A percentile compares a stretch with the other conserved stretches of the same genome.
Conservation (phyloP, 2,113 vertebrate genomes). For the Diadophis punctatus region DNA sequence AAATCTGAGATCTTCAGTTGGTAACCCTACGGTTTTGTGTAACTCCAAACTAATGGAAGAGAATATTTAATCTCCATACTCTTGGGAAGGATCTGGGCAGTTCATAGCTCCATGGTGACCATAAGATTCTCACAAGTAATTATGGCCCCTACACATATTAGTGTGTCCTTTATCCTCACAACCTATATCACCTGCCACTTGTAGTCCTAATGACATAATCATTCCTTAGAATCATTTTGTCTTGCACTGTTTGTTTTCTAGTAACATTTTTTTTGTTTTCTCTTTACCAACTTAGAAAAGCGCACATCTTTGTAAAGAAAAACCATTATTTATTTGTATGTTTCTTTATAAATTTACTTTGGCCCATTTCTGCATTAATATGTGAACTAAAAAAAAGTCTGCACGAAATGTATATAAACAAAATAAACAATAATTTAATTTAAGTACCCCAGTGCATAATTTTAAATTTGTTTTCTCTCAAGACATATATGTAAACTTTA, state of each 20-base stretch:
- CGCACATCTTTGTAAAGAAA: neutral
- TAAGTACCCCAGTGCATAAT: neutral
- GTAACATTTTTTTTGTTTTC: neutral
- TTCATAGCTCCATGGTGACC: neutral
- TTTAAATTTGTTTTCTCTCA: neutral
- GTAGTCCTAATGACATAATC: neutral
- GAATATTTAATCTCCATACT: neutral
- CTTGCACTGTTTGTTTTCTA: neutral
- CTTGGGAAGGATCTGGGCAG: neutral
- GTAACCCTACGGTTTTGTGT: neutral
- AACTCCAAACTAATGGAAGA: neutral
- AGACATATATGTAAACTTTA: neutral
- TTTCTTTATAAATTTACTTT: neutral
- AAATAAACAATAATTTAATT: neutral
- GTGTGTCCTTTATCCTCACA: neutral
- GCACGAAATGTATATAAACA: neutral
- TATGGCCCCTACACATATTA: neutral
- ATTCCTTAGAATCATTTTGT: neutral
- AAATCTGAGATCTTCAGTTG: neutral
- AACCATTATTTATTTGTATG: neutral
- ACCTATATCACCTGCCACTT: neutral
- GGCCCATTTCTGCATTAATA: neutral
- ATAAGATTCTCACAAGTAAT: neutral
- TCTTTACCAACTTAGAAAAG: neutral
- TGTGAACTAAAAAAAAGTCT: neutral